Conservation (phyloP, 2,888 invertebrate species). For the Meghimatium bilineatum region DNA sequence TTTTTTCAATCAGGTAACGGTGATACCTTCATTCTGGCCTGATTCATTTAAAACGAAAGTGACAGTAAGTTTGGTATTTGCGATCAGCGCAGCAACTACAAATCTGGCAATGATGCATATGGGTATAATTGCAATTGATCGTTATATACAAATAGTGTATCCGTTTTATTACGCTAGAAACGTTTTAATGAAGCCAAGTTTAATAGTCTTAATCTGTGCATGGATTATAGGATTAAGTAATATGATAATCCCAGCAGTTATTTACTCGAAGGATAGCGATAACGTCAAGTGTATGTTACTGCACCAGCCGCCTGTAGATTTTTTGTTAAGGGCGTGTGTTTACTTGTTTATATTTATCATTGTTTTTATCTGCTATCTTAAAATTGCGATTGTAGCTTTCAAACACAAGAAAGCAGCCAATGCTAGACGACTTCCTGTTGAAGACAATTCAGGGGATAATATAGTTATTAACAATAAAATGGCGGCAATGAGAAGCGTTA, state of each 20-base stretch:
- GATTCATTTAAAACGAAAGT: neutral
- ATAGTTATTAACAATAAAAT: neutral
- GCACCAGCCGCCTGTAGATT: neutral
- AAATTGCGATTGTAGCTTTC: slow-evolving; percentile 7
- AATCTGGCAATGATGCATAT: neutral
- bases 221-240: neutral
- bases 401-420: slow-evolving; percentile 17
- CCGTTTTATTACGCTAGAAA: neutral
- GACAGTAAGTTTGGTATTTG: neutral
- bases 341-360: neutral
- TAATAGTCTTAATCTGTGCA: neutral
- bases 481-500: slow-evolving; percentile 5
- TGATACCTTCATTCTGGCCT: too few relatives aligned
- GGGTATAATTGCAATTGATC: slow-evolving; percentile 16
- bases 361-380: neutral
- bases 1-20: neutral
- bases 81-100: neutral
- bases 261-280: neutral
- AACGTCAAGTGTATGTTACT: too few relatives aligned
- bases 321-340: neutral
- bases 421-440: neutral
- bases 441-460: neutral
- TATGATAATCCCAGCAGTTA: neutral
- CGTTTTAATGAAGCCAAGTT: neutral
- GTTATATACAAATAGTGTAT: slow-evolving; percentile 11